Evolutionary conservation across 2,797 vertebrate species (phyloP).

Genomic region (Tolypeutes matacus): DNA sequence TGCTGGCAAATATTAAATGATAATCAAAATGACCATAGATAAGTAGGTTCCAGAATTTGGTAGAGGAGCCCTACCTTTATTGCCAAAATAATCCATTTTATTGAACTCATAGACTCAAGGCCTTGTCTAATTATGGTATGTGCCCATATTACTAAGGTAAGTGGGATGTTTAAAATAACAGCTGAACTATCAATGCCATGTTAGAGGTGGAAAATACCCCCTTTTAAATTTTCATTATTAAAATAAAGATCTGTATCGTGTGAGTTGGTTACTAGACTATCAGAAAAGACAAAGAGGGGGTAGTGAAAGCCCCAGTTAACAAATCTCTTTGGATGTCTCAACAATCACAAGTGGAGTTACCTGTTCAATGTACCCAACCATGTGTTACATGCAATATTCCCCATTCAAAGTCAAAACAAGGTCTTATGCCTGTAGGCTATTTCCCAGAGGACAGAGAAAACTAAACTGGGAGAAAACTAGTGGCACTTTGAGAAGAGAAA

Average conservation of each 20-base stretch:
- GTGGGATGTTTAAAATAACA: not conserved
- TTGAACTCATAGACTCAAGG: not conserved
- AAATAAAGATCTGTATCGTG: not conserved
- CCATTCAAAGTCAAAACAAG: slow-evolving; percentile 69
- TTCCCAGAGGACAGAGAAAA: slow-evolving; percentile 62
- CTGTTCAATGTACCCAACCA: not conserved
- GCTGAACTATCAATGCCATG: not conserved
- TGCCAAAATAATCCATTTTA: not conserved
- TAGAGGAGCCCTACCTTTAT: not conserved
- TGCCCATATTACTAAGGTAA: not conserved
- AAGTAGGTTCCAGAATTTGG: not conserved
- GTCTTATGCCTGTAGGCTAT: not conserved
- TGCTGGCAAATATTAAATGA: not conserved
- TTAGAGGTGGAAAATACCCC: not conserved
- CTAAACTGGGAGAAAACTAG: slow-evolving; percentile 38
- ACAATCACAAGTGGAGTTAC: slow-evolving; percentile 46
- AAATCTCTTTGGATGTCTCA: slow-evolving; percentile 4
- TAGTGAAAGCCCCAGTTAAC: not conserved
- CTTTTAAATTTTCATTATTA: slow-evolving; percentile 34
- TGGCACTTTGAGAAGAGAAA: not conserved
- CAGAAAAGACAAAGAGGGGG: not conserved
- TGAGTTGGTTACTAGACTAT: not conserved
- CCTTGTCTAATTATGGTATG: not conserved
- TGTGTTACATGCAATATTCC: not conserved
- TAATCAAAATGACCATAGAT: slow-evolving; percentile 4